Conservation (phyloP, 2,113 vertebrate species). For the Apodemus sylvaticus region DNA sequence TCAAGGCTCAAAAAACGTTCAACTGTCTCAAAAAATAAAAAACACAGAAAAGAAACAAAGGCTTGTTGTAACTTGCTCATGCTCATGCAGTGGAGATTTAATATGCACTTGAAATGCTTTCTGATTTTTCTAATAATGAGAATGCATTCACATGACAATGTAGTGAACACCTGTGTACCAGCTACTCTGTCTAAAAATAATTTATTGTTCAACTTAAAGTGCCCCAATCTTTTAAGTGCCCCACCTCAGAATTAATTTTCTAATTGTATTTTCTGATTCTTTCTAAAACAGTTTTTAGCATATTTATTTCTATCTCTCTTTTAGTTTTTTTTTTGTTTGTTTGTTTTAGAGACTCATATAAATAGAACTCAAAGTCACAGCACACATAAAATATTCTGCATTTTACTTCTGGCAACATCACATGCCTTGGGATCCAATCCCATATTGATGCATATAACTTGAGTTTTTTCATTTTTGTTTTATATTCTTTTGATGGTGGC, state of each 20-base stretch:
- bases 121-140: not conserved
- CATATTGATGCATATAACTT: not conserved
- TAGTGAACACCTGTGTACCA: not conserved
- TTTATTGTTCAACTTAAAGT: conserved; percentile 12
- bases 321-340: conserved; percentile 59
- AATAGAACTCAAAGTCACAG: not conserved
- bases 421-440: not conserved
- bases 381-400: not conserved
- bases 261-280: conserved; percentile 14
- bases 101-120: not conserved
- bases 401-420: not conserved
- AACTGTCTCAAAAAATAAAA: not conserved
- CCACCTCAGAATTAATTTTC: not conserved
- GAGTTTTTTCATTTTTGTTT: conserved; percentile 20
- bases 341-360: conserved; percentile 12
- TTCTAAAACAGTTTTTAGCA: conserved; percentile 12
- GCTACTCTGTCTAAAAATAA: not conserved
- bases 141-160: not conserved
- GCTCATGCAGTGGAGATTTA: not conserved
- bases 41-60: not conserved
- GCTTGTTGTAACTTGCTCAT: not conserved
- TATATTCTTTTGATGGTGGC: no score
- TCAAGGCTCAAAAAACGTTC: not conserved
- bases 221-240: not conserved
- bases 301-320: conserved; percentile 29